phyloP scores from a whole-genome alignment of 1,140 invertebrate species.

The Sarcophaga peregrina region DNA sequence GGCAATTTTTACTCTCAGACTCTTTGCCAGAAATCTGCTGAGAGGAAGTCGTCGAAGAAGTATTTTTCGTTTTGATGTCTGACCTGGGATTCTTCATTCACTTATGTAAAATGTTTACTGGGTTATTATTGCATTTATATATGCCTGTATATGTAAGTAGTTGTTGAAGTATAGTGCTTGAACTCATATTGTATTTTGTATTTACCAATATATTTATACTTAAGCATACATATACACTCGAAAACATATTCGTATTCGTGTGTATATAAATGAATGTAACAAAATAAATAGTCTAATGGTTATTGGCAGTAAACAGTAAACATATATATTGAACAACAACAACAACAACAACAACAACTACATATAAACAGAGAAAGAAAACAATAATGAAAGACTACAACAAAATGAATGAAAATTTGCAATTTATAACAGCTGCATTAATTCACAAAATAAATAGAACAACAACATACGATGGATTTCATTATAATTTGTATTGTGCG shows the following conservation, averaged over 20 bases:
- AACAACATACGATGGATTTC: not conserved
- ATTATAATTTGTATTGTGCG: too few species aligned
- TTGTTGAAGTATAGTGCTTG: not conserved
- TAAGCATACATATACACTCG: not conserved
- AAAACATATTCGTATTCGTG: not conserved
- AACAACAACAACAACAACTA: not conserved
- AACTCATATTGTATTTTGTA: not conserved
- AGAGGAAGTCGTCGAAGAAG: too few species aligned
- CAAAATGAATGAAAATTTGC: conserved; percentile 24
- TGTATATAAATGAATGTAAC: not conserved
- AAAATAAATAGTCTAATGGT: conserved; percentile 27
- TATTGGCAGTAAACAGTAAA: conserved; percentile 29
- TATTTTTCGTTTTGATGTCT: too few species aligned
- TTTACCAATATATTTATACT: not conserved
- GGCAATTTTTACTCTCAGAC: too few species aligned
- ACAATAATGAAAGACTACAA: not conserved
- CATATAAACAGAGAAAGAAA: not conserved
- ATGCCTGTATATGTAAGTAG: not conserved
- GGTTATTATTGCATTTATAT: not conserved
- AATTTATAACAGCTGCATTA: conserved; percentile 34
- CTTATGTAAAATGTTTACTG: not conserved
- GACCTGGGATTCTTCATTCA: too few species aligned
- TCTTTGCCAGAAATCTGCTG: too few species aligned
- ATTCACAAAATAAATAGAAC: conserved; percentile 26
- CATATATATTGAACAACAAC: not conserved